phyloP scores from a whole-genome alignment of 2,113 vertebrate species.

The Rhynchomys soricoides region DNA sequence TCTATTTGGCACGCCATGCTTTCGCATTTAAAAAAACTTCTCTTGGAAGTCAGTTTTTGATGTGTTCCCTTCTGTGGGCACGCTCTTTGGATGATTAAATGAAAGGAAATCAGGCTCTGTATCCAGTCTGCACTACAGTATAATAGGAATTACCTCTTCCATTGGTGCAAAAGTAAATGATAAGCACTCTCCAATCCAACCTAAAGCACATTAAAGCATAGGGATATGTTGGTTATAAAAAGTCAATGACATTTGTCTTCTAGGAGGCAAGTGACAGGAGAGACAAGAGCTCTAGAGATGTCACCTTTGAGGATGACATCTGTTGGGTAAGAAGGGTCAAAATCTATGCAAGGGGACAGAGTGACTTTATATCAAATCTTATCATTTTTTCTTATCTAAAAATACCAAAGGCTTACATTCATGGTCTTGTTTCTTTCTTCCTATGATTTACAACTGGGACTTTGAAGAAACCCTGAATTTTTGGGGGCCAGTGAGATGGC shows the following conservation, averaged over 20 bases:
- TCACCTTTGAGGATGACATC: neutral
- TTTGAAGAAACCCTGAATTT: neutral
- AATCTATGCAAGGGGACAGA: neutral
- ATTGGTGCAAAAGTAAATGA: conserved; percentile 1
- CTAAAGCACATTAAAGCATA: conserved; percentile 19
- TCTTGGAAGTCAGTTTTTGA: conserved; percentile 12
- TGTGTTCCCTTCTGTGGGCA: conserved; percentile 21
- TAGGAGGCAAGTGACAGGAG: neutral
- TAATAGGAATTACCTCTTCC: conserved; percentile 40
- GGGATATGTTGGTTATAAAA: conserved; percentile 8
- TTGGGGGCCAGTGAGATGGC: neutral
- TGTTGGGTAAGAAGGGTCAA: neutral
- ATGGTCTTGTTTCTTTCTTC: neutral
- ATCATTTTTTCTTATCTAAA: conserved; percentile 35
- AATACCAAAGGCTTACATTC: neutral
- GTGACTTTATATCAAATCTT: neutral
- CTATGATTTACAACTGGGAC: conserved; percentile 30
- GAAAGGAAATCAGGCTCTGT: neutral
- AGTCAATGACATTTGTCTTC: neutral
- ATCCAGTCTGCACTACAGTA: neutral
- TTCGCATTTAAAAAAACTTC: neutral
- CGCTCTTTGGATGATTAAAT: conserved; percentile 9
- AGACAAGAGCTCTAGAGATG: neutral
- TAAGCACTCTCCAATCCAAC: neutral
- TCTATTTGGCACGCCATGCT: neutral